These are phyloP conservation scores for Endomychus coccineus DNA, from an alignment of 2,888 invertebrate genomes.

Conservation along the genomic window DNA sequence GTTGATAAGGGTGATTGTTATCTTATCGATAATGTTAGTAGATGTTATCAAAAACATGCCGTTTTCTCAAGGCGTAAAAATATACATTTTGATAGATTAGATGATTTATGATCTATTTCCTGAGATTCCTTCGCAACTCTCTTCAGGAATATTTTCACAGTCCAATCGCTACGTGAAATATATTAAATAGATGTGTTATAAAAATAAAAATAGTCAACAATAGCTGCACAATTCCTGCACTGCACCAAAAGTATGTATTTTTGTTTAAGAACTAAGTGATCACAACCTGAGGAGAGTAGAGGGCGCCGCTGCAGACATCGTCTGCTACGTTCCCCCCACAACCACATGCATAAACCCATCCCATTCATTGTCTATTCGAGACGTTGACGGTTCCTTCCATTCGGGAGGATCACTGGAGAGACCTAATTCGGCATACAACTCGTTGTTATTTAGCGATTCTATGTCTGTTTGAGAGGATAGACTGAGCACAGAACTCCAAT, in stretches of 20 bases:
- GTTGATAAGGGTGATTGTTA: too few species aligned
- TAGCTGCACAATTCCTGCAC: slow-evolving; percentile 40
- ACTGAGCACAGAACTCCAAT: slow-evolving; percentile 87
- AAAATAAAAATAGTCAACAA: slow-evolving; percentile 39
- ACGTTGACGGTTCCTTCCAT: slow-evolving; percentile 49
- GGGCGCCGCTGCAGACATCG: slow-evolving; percentile 9
- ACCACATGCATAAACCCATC: slow-evolving; percentile 62
- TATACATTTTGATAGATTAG: too few species aligned
- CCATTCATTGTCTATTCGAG: slow-evolving; percentile 45
- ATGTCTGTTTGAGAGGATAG: slow-evolving; percentile 79
- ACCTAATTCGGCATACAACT: slow-evolving; percentile 67
- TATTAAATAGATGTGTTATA: slow-evolving; percentile 27
- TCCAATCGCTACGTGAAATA: slow-evolving; percentile 19
- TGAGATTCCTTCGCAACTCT: too few species aligned
- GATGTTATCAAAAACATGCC: too few species aligned
- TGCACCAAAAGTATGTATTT: slow-evolving; percentile 31
- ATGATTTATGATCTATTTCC: too few species aligned
- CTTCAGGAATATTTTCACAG: too few species aligned
- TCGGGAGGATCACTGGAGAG: slow-evolving; percentile 55
- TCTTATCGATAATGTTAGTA: too few species aligned
- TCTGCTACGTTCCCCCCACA: slow-evolving; percentile 60
- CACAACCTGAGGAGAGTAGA: slow-evolving; percentile 40
- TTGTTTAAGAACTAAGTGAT: slow-evolving; percentile 37
- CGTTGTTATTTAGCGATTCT: slow-evolving; percentile 74
- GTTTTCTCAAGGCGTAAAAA: too few species aligned